These are phyloP conservation scores for Ypsolopha scabrella DNA, from an alignment of 2,888 invertebrate genomes.

Conservation along the genomic window DNA sequence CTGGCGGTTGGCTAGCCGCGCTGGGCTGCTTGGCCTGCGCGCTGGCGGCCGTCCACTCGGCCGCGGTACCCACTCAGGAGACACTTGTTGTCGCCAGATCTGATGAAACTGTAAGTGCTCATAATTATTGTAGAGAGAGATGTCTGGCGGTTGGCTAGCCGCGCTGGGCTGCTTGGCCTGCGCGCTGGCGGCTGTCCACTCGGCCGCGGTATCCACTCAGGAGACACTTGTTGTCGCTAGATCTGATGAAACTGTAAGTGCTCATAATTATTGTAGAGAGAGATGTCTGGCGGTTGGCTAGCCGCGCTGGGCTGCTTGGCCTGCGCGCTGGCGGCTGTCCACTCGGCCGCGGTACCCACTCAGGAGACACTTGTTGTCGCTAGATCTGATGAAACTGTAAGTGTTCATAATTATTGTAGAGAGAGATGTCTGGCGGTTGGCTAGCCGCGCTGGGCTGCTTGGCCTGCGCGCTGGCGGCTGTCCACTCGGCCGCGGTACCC, in stretches of 20 bases:
- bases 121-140: no score
- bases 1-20: background rate
- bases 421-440: no score
- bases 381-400: conserved; percentile 26
- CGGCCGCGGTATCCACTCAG: conserved; percentile 36
- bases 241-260: conserved; percentile 25
- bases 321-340: conserved; percentile 20
- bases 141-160: no score
- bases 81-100: conserved; percentile 42
- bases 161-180: conserved; percentile 24
- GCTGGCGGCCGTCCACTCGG: conserved; percentile 20
- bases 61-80: conserved; percentile 39
- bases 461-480: background rate
- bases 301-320: conserved; percentile 20
- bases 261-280: background rate
- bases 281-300: no score
- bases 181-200: conserved; percentile 18
- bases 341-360: conserved; percentile 33
- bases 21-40: conserved; percentile 26
- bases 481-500: background rate
- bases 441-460: no score
- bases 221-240: conserved; percentile 46
- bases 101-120: conserved; percentile 24
- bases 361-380: conserved; percentile 47
- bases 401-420: conserved; percentile 4